Conservation (phyloP, 2,797 vertebrate genomes). For the Danio choprae region DNA sequence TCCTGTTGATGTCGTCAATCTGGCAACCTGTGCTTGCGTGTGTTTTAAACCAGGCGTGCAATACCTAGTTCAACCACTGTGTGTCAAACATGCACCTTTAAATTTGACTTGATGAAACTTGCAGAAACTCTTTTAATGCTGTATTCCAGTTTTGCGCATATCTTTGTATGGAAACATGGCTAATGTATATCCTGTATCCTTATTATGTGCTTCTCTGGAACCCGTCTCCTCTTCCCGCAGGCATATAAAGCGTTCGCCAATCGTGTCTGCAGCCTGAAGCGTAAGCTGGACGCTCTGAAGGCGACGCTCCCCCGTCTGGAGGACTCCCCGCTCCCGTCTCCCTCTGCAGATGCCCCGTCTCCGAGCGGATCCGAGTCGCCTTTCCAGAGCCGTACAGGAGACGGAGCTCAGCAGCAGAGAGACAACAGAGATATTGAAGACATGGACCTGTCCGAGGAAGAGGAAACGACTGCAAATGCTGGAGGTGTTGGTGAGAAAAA, state of each 20-base stretch:
- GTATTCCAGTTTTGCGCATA: too few relatives aligned
- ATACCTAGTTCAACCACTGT: too few relatives aligned
- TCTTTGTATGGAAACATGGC: too few relatives aligned
- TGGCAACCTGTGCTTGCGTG: too few relatives aligned
- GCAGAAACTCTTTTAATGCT: too few relatives aligned
- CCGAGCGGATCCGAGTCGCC: constrained; percentile 95
- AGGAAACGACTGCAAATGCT: constrained; percentile 67
- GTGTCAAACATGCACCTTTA: too few relatives aligned
- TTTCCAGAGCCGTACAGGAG: constrained; percentile 76
- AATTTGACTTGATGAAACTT: too few relatives aligned
- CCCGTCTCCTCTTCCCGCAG: constrained; percentile 68
- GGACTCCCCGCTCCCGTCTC: constrained; percentile 94
- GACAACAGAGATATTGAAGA: constrained; percentile 91
- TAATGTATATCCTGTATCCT: neutral
- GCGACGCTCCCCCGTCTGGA: constrained; percentile 89
- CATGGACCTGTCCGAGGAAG: constrained; percentile 95
- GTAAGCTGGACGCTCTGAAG: constrained; percentile 93
- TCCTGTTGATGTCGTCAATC: too few relatives aligned
- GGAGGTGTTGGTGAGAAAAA: constrained; percentile 75
- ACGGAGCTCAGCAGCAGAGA: constrained; percentile 70
- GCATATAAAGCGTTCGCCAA: constrained; percentile 97
- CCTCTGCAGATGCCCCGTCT: constrained; percentile 92
- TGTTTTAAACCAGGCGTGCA: too few relatives aligned
- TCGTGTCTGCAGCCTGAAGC: constrained; percentile 92
- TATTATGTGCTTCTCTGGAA: neutral